Base-by-base conservation (phyloP, 2,797 vertebrate genomes). In the Octomys mimax region DNA sequence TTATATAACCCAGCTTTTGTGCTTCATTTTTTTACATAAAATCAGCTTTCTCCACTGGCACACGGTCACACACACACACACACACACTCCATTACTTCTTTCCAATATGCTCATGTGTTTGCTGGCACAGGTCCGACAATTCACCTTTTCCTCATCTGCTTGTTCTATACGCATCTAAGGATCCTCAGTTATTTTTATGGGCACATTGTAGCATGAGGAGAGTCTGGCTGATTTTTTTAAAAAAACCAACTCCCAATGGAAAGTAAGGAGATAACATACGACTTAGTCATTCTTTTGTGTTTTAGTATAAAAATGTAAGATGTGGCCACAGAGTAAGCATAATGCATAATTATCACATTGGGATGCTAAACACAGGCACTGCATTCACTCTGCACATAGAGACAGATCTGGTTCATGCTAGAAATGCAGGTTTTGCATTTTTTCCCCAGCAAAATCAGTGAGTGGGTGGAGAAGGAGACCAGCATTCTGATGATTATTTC, bases 1-100 rank as follows among this genome's bases (percentile, higher is more conserved):
- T 97, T 97, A 97, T 49, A 95, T 96, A 97, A 98, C 92, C 21
- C 95, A 80, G 95, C 73, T 96, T 97, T 97, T 96, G 96, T 96
- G 97, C 57, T 42, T 86, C 62, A 93, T 90, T 88, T 59, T 59
- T 59, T 59, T 22, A 21, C 94, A 91, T 89, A 94, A 95, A 95
- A 95, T 62, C 83, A 92, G 71, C 89, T 94, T 93, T 92, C 66
- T 97, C 87, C 33, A 66, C 46, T 94, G 81, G n/a, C 79, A 89
- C 18, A 46, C 68, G 52, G 57, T 21, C 18, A 61, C 59, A 22
- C 14, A 16, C 42, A 21, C 26, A 16, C 49, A 13, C 54, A 79
- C 75, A 59, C 9, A 16, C 26, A 21, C 77, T 21, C 31, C 19
- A 13, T 9, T 28, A 26, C 81, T 33, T 89, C 68, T 87, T 83